Evolutionary conservation across 2,888 invertebrate species (phyloP), one percentile per base, ranked within the genome.

Genomic region (Gisinianus flammeolus): DNA sequence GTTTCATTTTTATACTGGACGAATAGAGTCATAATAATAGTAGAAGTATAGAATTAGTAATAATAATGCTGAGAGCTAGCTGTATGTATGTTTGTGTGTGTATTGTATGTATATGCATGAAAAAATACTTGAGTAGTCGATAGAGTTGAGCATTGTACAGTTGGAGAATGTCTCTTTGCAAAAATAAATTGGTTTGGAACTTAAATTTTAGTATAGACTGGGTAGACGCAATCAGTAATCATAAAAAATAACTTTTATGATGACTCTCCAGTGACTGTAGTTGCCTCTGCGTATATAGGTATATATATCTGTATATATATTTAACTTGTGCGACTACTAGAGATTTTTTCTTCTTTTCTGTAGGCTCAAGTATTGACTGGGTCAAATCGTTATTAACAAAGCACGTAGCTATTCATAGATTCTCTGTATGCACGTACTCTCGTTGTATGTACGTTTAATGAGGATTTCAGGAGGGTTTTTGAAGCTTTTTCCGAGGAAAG

Each of bases 311-410:
- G n/a, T n/a, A n/a, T n/a, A n/a, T n/a, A n/a, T n/a, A n/a, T n/a
- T n/a, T n/a, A n/a, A n/a, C n/a, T n/a, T n/a, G n/a, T n/a, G n/a
- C n/a, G n/a, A n/a, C n/a, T n/a, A n/a, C n/a, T n/a, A n/a, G n/a
- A n/a, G n/a, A n/a, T n/a, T n/a, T n/a, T n/a, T n/a, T n/a, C n/a
- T n/a, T n/a, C n/a, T n/a, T n/a, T n/a, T n/a, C n/a, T n/a, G n/a
- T n/a, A n/a, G n/a, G n/a, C n/a, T n/a, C n/a, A 22, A 56, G 56
- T 22, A 19, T 56, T 56, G 56, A 56, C 56, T 56, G 56, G 56
- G 56, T 56, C 56, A 56, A 56, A 56, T 56, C 19, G 22, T 56
- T 56, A 56, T 56, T 6, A 56, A 56, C 22, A 56, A 56, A 56
- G 56, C 56, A 56, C 22, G 56, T n/a, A 22, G 4, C 56, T 56